phyloP scores from a whole-genome alignment of 2,888 invertebrate species.

The Epinotia brunnichana region DNA sequence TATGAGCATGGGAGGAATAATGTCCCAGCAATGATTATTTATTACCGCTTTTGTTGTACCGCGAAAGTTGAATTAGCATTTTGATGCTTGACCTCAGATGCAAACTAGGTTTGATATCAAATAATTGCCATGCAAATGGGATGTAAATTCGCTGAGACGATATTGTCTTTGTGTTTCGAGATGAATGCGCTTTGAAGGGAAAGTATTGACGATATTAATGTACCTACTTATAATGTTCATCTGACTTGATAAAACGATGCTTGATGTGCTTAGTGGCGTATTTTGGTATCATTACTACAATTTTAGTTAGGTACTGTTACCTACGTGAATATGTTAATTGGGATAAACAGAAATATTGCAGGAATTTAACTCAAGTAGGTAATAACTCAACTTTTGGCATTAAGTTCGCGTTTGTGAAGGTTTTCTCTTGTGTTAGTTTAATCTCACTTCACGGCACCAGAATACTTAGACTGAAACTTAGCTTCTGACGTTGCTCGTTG shows the following conservation, averaged over 20 bases:
- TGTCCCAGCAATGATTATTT: constrained; percentile 72
- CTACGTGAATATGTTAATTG: background rate
- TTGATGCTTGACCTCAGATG: constrained; percentile 35
- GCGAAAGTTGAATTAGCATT: constrained; percentile 52
- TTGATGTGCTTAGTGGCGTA: background rate
- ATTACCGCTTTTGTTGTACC: constrained; percentile 69
- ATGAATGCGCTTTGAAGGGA: constrained; percentile 22
- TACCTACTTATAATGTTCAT: constrained; percentile 2
- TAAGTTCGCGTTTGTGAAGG: background rate
- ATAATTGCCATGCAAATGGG: constrained; percentile 29
- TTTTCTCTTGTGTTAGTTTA: background rate
- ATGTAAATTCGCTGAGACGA: constrained; percentile 11
- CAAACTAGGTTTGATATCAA: constrained; percentile 37
- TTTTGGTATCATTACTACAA: background rate
- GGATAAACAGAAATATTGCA: too few relatives aligned
- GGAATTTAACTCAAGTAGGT: too few relatives aligned
- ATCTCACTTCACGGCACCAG: background rate
- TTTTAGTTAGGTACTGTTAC: background rate
- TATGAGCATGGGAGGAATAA: constrained; percentile 72
- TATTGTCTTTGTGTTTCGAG: constrained; percentile 19
- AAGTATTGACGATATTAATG: constrained; percentile 24
- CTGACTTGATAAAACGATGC: background rate
- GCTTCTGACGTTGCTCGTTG: background rate
- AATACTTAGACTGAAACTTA: background rate
- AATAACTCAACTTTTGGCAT: background rate